Evolutionary conservation across 2,113 vertebrate genomes (phyloP).

Genomic region (Daboia siamensis): DNA sequence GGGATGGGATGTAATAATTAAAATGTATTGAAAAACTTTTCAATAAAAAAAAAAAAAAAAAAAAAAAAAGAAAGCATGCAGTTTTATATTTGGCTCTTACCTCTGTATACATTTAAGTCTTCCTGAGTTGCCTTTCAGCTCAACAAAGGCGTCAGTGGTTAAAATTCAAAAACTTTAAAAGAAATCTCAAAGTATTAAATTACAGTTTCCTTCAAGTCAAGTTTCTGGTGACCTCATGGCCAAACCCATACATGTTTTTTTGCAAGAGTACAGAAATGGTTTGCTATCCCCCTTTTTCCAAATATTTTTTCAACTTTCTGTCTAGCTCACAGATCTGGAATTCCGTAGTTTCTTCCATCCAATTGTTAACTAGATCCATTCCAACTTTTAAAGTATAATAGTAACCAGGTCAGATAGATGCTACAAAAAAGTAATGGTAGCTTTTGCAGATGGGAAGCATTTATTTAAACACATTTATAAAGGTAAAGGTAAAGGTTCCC

Average conservation of each 20-base stretch:
- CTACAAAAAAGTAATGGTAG: not conserved
- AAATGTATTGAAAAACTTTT: no score
- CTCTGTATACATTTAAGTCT: not conserved
- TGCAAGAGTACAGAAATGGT: not conserved
- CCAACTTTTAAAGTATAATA: not conserved
- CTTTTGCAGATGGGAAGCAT: not conserved
- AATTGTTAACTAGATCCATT: not conserved
- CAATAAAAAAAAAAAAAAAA: no score
- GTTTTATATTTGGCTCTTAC: not conserved
- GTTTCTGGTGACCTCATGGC: not conserved
- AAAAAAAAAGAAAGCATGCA: slow-evolving; percentile 25
- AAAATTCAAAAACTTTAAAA: not conserved
- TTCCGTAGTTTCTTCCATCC: not conserved
- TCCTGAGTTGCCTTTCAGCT: not conserved
- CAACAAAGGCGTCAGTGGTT: not conserved
- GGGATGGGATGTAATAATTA: no score
- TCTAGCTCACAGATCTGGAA: not conserved
- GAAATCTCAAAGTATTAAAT: not conserved
- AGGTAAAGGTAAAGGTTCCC: no score
- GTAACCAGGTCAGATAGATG: not conserved
- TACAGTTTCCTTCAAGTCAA: not conserved
- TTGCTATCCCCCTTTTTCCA: not conserved
- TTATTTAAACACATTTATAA: not conserved
- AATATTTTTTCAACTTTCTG: not conserved
- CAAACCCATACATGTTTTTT: not conserved